Evolutionary conservation across 2,797 vertebrate species (phyloP).

Genomic region (Petrocephalus sullivani): DNA sequence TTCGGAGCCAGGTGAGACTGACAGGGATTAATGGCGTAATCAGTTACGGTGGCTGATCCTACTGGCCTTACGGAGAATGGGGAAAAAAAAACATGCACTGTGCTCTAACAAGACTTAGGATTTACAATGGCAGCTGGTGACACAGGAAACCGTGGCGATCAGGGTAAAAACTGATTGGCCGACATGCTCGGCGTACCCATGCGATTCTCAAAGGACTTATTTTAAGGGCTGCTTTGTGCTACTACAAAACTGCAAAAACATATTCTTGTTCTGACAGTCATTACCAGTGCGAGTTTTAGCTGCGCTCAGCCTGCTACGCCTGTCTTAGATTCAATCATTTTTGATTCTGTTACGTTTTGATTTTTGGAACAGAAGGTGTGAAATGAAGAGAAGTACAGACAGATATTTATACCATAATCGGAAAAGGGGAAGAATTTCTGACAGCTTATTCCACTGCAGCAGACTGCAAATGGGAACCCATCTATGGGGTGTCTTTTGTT

Average conservation of each 20-base stretch:
- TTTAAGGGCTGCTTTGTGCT: neutral
- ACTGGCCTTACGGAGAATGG: neutral
- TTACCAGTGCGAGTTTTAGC: neutral
- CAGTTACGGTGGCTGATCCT: neutral
- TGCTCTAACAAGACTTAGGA: neutral
- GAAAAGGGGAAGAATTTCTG: neutral
- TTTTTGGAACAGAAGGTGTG: neutral
- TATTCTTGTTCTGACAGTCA: neutral
- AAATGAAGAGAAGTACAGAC: neutral
- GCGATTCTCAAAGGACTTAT: neutral
- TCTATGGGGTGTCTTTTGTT: neutral
- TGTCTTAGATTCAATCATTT: neutral
- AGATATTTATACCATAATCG: neutral
- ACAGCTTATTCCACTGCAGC: neutral
- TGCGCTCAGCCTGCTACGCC: neutral
- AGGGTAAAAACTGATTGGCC: neutral
- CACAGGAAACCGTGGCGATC: neutral
- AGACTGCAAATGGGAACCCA: neutral
- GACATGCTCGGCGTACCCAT: neutral
- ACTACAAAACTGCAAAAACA: neutral
- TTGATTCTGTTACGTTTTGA: neutral
- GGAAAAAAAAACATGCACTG: neutral
- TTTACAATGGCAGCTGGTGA: neutral
- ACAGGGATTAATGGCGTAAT: conserved; percentile 6
- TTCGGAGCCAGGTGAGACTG: neutral